These are phyloP conservation scores for Cyphomyrus discorhynchus DNA, from an alignment of 2,113 vertebrate species.

Conservation along the genomic window DNA sequence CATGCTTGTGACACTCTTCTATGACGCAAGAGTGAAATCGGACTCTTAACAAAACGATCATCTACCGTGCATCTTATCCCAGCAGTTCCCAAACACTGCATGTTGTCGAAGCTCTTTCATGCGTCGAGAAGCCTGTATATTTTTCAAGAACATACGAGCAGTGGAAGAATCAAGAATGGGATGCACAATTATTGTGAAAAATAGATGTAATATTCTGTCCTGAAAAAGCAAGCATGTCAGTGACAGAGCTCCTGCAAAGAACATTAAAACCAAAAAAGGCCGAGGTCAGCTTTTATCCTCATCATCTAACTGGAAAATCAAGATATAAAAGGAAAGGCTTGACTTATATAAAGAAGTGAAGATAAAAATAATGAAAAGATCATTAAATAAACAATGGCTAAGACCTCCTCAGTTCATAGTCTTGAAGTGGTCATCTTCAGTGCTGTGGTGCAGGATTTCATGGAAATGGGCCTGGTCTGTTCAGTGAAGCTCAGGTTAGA, in stretches of 20 bases:
- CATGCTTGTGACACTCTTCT: not conserved
- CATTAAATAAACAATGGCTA: not conserved
- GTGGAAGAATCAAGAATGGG: not conserved
- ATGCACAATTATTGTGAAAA: not conserved
- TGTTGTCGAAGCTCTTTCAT: not conserved
- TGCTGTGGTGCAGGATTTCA: not conserved
- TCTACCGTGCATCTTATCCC: no score
- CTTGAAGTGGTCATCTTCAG: not conserved
- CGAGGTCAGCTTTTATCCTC: not conserved
- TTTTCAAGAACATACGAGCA: not conserved
- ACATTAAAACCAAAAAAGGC: not conserved
- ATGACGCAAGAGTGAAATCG: not conserved
- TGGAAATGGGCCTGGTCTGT: not conserved
- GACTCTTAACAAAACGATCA: not conserved
- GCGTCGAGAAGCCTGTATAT: not conserved
- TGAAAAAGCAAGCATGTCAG: not conserved
- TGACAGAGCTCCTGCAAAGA: not conserved
- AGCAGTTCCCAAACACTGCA: not conserved
- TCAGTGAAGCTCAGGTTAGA: not conserved
- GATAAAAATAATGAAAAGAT: not conserved
- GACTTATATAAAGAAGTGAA: not conserved
- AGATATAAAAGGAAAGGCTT: not conserved
- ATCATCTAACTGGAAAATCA: not conserved
- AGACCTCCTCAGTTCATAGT: not conserved
- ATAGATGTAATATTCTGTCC: not conserved